Evolutionary conservation across 30 jellyfish, hydroid and myxozoan species (phyloP).

Genomic region (Catostylus mosaicus): DNA sequence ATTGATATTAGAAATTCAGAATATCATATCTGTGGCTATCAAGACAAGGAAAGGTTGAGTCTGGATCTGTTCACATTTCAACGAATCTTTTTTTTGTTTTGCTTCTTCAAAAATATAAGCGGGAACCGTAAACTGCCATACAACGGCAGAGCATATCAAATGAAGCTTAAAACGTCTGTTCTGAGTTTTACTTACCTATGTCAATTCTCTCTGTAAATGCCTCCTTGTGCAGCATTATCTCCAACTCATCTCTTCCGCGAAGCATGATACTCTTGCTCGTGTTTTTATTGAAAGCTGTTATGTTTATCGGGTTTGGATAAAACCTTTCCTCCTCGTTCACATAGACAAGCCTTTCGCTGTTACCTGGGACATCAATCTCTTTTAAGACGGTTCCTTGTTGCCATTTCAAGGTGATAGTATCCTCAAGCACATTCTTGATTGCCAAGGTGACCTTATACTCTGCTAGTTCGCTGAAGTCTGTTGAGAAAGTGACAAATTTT

Average conservation of each 20-base stretch:
- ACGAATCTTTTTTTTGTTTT: too few relatives aligned
- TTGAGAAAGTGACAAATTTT: too few relatives aligned
- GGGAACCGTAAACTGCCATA: background rate
- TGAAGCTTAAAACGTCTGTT: background rate
- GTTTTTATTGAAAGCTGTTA: constrained; percentile 26
- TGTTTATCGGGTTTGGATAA: constrained; percentile 49
- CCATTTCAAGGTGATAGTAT: constrained; percentile 34
- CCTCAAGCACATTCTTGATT: constrained; percentile 10
- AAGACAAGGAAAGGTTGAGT: too few relatives aligned
- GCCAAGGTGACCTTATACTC: constrained; percentile 28
- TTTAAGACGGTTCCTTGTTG: constrained; percentile 17
- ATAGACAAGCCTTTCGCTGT: constrained; percentile 5
- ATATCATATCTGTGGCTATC: too few relatives aligned
- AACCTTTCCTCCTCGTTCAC: constrained; percentile 6
- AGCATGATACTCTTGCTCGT: constrained; percentile 6
- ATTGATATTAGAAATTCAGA: too few relatives aligned
- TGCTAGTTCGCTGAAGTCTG: constrained; percentile 29
- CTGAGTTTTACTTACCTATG: constrained; percentile 7
- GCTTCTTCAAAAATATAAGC: too few relatives aligned
- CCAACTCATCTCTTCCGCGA: constrained; percentile 38
- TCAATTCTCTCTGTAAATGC: constrained; percentile 6
- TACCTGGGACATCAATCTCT: constrained; percentile 12
- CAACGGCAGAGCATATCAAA: too few relatives aligned
- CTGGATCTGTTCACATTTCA: too few relatives aligned
- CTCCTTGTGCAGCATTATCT: constrained; percentile 13